Conservation (phyloP, 2,888 invertebrate genomes). For the Adelognathus sp. region DNA sequence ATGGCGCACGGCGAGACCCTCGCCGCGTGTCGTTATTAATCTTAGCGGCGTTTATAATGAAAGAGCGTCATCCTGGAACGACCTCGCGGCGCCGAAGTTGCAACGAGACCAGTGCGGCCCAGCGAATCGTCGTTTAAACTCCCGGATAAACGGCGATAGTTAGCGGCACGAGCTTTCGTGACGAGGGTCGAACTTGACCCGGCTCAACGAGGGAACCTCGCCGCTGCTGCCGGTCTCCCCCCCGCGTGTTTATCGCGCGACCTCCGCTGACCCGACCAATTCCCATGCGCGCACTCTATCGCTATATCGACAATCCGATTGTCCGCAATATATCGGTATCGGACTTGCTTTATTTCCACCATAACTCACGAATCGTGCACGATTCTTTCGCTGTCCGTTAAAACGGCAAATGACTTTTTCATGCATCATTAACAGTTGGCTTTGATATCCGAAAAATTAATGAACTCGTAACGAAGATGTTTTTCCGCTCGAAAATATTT, state of each 20-base stretch:
- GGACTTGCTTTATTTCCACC: background rate
- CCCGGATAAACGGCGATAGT: slow-evolving; percentile 50
- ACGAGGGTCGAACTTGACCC: slow-evolving; percentile 58
- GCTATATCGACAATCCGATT: slow-evolving; percentile 24
- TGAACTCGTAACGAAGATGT: background rate
- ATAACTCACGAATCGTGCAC: background rate
- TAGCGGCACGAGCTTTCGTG: slow-evolving; percentile 55
- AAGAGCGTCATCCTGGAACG: slow-evolving; percentile 37
- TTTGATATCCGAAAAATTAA: background rate
- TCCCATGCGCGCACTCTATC: slow-evolving; percentile 24
- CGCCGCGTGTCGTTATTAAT: slow-evolving; percentile 28
- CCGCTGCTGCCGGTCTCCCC: background rate
- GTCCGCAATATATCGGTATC: background rate
- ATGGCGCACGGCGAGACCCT: slow-evolving; percentile 16
- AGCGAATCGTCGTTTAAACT: slow-evolving; percentile 35
- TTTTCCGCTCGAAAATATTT: background rate
- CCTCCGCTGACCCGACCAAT: slow-evolving; percentile 42
- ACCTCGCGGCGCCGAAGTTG: slow-evolving; percentile 20
- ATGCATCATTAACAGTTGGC: background rate
- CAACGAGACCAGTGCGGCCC: slow-evolving; percentile 14
- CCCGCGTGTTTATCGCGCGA: background rate
- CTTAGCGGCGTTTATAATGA: slow-evolving; percentile 30
- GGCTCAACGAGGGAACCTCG: background rate
- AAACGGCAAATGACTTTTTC: background rate
- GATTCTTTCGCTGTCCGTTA: background rate